phyloP scores from a whole-genome alignment of 1,140 invertebrate genomes.

The Camponotus floridanus region DNA sequence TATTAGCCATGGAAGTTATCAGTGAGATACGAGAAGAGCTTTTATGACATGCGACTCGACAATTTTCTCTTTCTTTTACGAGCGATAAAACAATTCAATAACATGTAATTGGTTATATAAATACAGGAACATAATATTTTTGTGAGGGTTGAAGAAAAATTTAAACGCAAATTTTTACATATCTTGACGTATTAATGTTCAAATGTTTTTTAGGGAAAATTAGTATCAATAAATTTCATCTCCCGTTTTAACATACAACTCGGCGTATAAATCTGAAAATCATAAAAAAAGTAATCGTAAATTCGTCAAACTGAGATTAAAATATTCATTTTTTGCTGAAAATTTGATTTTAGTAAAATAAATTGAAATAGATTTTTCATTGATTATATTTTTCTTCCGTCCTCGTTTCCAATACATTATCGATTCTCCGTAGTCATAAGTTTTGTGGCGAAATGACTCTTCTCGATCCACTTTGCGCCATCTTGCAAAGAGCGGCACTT shows the following conservation, averaged over 20 bases:
- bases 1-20: constrained; percentile 18
- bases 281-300: neutral
- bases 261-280: neutral
- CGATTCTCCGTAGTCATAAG: neutral
- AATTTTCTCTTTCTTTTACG: neutral
- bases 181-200: neutral
- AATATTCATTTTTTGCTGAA: neutral
- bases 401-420: neutral
- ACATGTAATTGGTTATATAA: neutral
- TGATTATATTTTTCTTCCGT: neutral
- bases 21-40: constrained; percentile 1
- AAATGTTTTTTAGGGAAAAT: neutral
- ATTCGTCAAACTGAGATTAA: neutral
- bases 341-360: neutral
- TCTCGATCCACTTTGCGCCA: constrained; percentile 15
- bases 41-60: constrained; percentile 12
- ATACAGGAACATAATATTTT: neutral
- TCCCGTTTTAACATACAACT: neutral
- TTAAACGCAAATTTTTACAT: neutral
- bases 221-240: neutral
- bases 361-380: neutral
- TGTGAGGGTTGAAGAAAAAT: neutral
- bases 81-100: neutral
- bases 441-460: neutral
- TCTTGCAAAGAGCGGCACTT: constrained; percentile 20